Evolutionary conservation across 2,113 vertebrate species (phyloP).

Genomic region (Hyla sarda): DNA sequence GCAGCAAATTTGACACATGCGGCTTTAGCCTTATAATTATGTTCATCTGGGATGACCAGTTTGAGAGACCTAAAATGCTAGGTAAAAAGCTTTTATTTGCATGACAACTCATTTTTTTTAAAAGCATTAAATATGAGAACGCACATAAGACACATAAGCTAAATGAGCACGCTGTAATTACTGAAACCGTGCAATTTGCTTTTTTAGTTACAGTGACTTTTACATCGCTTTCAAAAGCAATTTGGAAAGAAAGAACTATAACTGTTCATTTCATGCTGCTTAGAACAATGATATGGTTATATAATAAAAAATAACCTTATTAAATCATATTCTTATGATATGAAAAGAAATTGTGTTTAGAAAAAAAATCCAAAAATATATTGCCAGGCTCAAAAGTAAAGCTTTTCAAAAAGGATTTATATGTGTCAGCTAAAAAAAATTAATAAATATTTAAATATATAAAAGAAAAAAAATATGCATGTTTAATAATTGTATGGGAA

Average conservation of each 20-base stretch:
- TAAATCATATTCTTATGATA: slow-evolving; percentile 10
- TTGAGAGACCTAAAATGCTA: background rate
- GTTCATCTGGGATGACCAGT: background rate
- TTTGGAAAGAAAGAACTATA: background rate
- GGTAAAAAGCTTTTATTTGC: background rate
- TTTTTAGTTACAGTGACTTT: slow-evolving; percentile 35
- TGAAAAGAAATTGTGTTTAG: background rate
- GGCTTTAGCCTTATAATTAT: background rate
- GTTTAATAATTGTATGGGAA: background rate
- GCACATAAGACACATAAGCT: background rate
- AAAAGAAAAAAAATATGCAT: background rate
- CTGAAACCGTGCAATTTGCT: slow-evolving; percentile 17
- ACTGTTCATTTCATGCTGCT: background rate
- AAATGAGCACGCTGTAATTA: slow-evolving; percentile 33
- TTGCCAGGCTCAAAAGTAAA: background rate
- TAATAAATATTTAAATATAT: background rate
- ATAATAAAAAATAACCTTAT: slow-evolving; percentile 22
- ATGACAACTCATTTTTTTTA: background rate
- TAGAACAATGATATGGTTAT: slow-evolving; percentile 23
- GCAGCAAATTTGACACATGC: no score
- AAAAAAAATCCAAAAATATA: background rate
- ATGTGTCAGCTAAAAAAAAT: background rate
- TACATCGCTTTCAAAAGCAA: slow-evolving; percentile 17
- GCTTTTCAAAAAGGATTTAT: background rate
- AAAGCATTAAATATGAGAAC: slow-evolving; percentile 18